phyloP scores from a whole-genome alignment of 2,888 invertebrate genomes.

The Scelioninae gen. 1 region DNA sequence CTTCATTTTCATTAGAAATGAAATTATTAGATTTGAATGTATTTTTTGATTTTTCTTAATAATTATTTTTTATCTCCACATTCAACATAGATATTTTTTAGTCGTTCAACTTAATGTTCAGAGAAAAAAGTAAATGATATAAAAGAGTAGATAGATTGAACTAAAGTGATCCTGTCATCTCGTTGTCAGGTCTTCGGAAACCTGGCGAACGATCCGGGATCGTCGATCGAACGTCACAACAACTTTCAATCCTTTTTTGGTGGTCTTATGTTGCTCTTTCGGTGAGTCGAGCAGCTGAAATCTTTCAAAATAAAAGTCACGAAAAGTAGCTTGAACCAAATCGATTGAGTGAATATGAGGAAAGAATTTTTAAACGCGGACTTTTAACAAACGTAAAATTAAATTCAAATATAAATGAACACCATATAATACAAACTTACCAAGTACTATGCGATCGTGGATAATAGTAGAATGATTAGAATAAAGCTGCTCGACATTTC shows the following conservation, averaged over 20 bases:
- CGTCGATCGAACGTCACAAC: constrained; percentile 96
- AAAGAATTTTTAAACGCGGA: constrained; percentile 6
- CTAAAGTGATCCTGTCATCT: constrained; percentile 69
- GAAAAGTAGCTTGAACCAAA: constrained; percentile 56
- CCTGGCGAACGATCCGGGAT: constrained; percentile 93
- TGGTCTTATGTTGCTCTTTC: constrained; percentile 95
- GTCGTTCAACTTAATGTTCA: too few relatives aligned
- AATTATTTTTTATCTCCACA: too few relatives aligned
- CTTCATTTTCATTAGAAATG: too few relatives aligned
- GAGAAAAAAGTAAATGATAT: not conserved
- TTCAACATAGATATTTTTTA: not conserved
- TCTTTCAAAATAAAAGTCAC: constrained; percentile 58
- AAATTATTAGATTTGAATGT: too few relatives aligned
- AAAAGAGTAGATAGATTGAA: constrained; percentile 24
- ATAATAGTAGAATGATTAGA: constrained; percentile 56
- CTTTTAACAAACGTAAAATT: constrained; percentile 5
- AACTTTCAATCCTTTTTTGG: constrained; percentile 97
- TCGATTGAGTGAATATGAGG: constrained; percentile 41
- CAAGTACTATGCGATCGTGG: constrained; percentile 71
- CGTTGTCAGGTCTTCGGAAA: constrained; percentile 94
- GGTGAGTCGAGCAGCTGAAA: constrained; percentile 88
- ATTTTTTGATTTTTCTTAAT: too few relatives aligned
- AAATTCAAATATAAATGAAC: not conserved
- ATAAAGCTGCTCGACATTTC: constrained; percentile 71
- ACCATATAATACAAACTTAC: not conserved